phyloP scores from a whole-genome alignment of 2,888 invertebrate genomes.

The Pyralis farinalis region DNA sequence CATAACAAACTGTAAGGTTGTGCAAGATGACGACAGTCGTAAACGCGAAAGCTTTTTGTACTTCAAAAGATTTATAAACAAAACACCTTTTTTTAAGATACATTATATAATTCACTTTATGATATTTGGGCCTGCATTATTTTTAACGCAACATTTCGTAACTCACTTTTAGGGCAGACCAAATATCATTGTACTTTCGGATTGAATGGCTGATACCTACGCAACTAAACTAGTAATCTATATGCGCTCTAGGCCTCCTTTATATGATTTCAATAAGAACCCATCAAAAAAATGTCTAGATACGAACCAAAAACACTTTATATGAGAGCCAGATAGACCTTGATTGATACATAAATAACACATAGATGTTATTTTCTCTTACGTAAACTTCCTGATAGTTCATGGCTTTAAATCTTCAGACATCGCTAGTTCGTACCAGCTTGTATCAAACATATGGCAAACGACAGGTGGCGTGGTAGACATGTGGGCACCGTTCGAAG shows the following conservation, averaged over 20 bases:
- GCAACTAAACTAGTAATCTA: too few relatives aligned
- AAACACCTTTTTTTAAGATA: slow-evolving; percentile 18
- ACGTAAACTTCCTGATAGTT: slow-evolving; percentile 50
- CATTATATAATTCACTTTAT: slow-evolving; percentile 4
- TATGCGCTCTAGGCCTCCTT: too few relatives aligned
- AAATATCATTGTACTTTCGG: neutral
- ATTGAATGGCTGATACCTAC: too few relatives aligned
- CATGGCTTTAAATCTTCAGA: slow-evolving; percentile 39
- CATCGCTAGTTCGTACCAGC: slow-evolving; percentile 14
- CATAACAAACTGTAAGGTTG: slow-evolving; percentile 37
- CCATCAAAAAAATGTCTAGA: neutral
- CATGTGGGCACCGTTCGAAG: slow-evolving; percentile 60
- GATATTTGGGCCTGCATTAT: neutral
- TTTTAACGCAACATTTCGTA: neutral
- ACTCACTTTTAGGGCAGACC: neutral
- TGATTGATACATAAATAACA: slow-evolving; percentile 18
- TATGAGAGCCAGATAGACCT: slow-evolving; percentile 12
- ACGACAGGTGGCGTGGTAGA: slow-evolving; percentile 60
- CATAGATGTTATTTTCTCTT: slow-evolving; percentile 25
- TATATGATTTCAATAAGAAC: neutral
- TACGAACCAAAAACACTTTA: slow-evolving; percentile 3
- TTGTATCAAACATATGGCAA: slow-evolving; percentile 41
- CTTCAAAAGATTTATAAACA: slow-evolving; percentile 46
- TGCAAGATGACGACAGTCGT: slow-evolving; percentile 37
- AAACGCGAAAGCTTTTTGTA: slow-evolving; percentile 52